These are phyloP conservation scores for Acipenser transmontanus DNA, from an alignment of 2,797 vertebrate species.

Conservation along the genomic window DNA sequence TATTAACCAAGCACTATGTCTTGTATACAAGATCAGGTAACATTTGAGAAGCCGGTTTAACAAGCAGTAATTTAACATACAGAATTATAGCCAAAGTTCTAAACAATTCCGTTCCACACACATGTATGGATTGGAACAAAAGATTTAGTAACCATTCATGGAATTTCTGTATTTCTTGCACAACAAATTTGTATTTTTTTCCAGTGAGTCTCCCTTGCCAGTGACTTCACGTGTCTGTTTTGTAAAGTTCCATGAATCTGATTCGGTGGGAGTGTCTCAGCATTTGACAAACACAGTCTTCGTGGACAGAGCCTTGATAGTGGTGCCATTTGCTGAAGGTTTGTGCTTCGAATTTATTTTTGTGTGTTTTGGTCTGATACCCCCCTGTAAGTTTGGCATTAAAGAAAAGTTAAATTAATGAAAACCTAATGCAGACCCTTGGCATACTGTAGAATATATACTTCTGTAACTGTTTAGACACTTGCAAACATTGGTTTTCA, in stretches of 20 bases:
- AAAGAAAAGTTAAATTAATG: slow-evolving; percentile 20
- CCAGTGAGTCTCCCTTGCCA: slow-evolving; percentile 98
- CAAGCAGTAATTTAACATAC: too few relatives aligned
- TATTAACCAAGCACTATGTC: slow-evolving; percentile 8
- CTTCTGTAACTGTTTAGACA: neutral
- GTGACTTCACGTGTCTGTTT: slow-evolving; percentile 99
- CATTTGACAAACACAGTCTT: slow-evolving; percentile 99
- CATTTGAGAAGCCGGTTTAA: too few relatives aligned
- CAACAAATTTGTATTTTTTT: slow-evolving; percentile 73
- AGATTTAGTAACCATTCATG: neutral
- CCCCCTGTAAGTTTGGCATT: slow-evolving; percentile 26
- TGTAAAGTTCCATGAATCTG: slow-evolving; percentile 98
- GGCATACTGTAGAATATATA: slow-evolving; percentile 51
- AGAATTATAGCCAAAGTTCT: too few relatives aligned
- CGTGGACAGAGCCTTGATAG: slow-evolving; percentile 98
- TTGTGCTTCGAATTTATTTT: slow-evolving; percentile 59
- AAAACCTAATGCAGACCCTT: slow-evolving; percentile 51
- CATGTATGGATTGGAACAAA: too few relatives aligned
- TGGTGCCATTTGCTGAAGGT: slow-evolving; percentile 98
- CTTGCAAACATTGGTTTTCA: neutral
- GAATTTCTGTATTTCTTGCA: slow-evolving; percentile 64
- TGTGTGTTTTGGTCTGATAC: neutral
- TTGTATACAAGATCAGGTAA: neutral
- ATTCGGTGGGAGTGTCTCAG: slow-evolving; percentile 95
- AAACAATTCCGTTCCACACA: too few relatives aligned